Percentiles rank a stretch among this genome's conserved stretches.
Conservation (phyloP, 1,140 invertebrate species). For the Camponotus floridanus region DNA sequence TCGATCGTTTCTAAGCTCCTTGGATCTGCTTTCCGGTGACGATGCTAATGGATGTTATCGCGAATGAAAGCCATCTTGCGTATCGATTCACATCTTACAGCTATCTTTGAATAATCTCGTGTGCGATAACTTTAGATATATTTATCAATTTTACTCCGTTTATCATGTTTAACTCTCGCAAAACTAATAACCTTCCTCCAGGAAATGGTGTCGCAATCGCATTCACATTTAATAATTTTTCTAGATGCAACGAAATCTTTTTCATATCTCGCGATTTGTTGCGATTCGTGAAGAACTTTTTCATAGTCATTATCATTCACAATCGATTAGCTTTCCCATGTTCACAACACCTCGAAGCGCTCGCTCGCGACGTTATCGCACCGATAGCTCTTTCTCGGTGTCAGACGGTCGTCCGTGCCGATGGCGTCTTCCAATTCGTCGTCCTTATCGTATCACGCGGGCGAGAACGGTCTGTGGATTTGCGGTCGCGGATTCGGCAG, state of each 20-base stretch:
- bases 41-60: not conserved
- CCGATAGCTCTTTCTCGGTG: constrained; percentile 11
- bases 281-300: not conserved
- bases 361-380: constrained; percentile 56
- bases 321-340: not conserved
- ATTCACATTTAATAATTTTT: constrained; percentile 26
- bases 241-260: constrained; percentile 12
- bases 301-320: not conserved
- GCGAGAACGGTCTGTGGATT: constrained; percentile 85
- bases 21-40: not conserved
- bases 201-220: not conserved
- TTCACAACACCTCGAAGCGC: constrained; percentile 73
- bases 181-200: not conserved
- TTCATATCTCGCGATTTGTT: not conserved
- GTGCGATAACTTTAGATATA: not conserved
- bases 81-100: constrained; percentile 11
- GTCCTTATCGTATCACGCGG: constrained; percentile 83
- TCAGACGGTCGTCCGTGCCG: constrained; percentile 11
- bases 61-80: constrained; percentile 4
- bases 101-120: constrained; percentile 33
- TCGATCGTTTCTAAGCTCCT: not conserved
- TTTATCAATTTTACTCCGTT: not conserved
- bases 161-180: not conserved
- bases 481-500: constrained; percentile 83
- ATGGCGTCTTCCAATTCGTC: constrained; percentile 18